phyloP scores from a whole-genome alignment of 2,113 vertebrate genomes.

The Python bivittatus region DNA sequence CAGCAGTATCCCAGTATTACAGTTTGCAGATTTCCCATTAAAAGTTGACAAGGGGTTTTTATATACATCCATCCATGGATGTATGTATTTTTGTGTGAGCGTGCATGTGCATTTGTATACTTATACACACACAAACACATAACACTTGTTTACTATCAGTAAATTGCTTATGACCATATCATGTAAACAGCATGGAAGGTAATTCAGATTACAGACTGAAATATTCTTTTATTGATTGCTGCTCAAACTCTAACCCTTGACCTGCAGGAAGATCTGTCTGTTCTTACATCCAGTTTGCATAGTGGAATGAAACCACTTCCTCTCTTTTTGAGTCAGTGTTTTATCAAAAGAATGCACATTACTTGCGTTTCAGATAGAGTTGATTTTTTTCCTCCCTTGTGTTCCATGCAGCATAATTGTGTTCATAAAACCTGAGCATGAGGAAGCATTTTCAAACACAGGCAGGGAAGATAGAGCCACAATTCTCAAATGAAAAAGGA shows the following conservation, averaged over 20 bases:
- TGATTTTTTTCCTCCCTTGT: background rate
- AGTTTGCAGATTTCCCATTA: background rate
- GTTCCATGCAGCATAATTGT: background rate
- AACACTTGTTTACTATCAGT: background rate
- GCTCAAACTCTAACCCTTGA: conserved; percentile 43
- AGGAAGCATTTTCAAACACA: background rate
- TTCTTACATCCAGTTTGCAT: conserved; percentile 52
- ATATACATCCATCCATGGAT: no score
- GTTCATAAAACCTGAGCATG: conserved; percentile 14
- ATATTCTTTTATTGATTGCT: conserved; percentile 4
- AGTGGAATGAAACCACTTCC: conserved; percentile 72
- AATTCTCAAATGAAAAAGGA: background rate
- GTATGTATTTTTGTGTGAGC: background rate
- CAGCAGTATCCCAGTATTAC: background rate
- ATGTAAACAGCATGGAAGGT: background rate
- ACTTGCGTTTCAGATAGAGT: conserved; percentile 51
- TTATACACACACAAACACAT: background rate
- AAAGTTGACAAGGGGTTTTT: background rate
- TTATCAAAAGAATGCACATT: conserved; percentile 68
- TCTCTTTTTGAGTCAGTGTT: conserved; percentile 61
- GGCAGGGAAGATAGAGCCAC: background rate
- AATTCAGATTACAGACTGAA: no score
- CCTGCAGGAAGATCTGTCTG: conserved; percentile 52
- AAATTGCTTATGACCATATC: background rate
- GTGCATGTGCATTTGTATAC: background rate